Evolutionary conservation across 37 sponge, comb jelly and placozoan genomes (phyloP), one percentile per base, ranked within the genome.

Genomic region (Ephydatia muelleri): DNA sequence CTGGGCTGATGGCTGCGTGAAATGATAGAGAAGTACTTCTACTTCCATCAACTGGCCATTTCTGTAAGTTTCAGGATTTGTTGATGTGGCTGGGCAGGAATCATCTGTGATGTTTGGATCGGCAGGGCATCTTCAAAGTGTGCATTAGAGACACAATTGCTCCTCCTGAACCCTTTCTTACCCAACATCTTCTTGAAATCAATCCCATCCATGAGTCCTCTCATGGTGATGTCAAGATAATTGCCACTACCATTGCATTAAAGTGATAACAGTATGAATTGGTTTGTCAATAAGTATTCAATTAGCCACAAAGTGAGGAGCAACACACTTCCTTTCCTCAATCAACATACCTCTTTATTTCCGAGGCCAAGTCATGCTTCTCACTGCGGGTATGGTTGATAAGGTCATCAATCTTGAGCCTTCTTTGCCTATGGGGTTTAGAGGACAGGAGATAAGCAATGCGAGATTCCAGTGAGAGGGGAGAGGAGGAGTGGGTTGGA

Each of bases 341-440:
- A 9, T 38, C 19, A 14, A 35, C 34, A 5, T 73, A 89, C 89
- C 89, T 89, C 39, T 83, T 83, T 23, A 89, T 89, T 67, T 89
- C 79, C 38, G 70, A 26, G 4, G 89, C 79, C 32, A 89, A 29
- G 75, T 89, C 89, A 37, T 68, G 78, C 32, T 83, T 32, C 8
- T 25, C 37, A 37, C 74, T 66, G 28, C 25, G 49, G 23, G 79
- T 69, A 27, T 78, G 65, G 31, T 71, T 84, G 13, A 81, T 16
- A 2, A 89, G 38, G 49, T 83, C 84, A 71, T 83, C 40, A 13
- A 89, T 36, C 23, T 67, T 65, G 23, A 89, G 66, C 67, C 33
- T 83, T 16, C 49, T 89, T 4, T 29, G 23, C 35, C 84, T 89
- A 22, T 0, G 73, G 64, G 5, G n/a, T 9, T n/a, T 23, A 29